Evolutionary conservation across 2,888 invertebrate species (phyloP).

Genomic region (Dasypolia templi): DNA sequence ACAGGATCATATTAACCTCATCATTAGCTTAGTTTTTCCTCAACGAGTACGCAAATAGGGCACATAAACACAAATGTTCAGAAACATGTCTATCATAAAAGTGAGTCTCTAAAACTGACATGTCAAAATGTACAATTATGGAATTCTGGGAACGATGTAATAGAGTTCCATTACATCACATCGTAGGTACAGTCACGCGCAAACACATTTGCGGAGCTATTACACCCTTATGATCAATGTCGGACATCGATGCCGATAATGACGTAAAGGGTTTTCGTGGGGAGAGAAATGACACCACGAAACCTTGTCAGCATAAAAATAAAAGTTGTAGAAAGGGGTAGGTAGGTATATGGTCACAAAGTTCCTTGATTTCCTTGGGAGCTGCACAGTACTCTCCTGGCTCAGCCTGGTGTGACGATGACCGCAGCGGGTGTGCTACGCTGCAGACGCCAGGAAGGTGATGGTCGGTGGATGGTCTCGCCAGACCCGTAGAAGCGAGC

Average conservation of each 20-base stretch:
- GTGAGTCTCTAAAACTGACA: slow-evolving; percentile 33
- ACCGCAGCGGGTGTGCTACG: no score
- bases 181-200: slow-evolving; percentile 18
- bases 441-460: no score
- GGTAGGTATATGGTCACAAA: no score
- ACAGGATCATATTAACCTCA: background rate
- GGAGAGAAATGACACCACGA: no score
- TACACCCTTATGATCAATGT: background rate
- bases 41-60: slow-evolving; percentile 24
- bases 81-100: slow-evolving; percentile 44
- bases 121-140: slow-evolving; percentile 39
- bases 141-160: slow-evolving; percentile 36
- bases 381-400: no score
- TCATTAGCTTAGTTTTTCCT: slow-evolving; percentile 14
- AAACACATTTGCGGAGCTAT: background rate
- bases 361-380: no score
- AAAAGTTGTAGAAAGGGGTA: no score
- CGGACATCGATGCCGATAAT: background rate
- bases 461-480: no score
- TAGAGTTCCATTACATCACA: slow-evolving; percentile 20
- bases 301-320: no score
- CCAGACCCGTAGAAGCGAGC: no score
- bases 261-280: no score
- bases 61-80: slow-evolving; percentile 20
- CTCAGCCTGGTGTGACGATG: no score